Evolutionary conservation across 2,888 invertebrate species (phyloP).

Genomic region (Eupithecia inturbata): DNA sequence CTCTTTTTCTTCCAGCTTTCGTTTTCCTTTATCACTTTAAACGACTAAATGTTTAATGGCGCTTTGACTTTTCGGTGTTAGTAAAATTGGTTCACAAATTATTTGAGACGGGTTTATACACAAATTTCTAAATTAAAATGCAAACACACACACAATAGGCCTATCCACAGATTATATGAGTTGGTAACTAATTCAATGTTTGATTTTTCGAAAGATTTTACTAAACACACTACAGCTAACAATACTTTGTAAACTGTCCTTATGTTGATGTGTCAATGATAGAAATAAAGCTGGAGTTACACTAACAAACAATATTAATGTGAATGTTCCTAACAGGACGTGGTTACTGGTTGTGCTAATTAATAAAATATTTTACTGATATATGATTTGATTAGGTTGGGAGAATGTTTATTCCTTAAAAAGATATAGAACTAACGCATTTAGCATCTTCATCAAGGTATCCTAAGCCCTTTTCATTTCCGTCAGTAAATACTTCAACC

Average conservation of each 20-base stretch:
- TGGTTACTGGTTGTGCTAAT: background rate
- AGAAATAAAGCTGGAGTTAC: background rate
- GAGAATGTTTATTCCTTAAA: no score
- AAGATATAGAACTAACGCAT: background rate
- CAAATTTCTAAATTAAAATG: background rate
- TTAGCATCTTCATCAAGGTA: background rate
- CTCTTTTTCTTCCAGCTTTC: no score
- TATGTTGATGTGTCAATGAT: background rate
- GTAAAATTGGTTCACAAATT: no score
- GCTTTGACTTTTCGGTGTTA: no score
- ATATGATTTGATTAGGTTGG: background rate
- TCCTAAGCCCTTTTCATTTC: no score
- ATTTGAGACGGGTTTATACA: background rate
- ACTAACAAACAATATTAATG: background rate
- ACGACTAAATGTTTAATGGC: no score
- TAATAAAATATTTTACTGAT: background rate
- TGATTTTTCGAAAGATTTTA: background rate
- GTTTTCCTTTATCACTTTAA: no score
- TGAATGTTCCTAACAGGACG: background rate
- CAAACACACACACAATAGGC: background rate
- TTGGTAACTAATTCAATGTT: background rate
- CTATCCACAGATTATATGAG: background rate
- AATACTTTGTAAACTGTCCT: background rate
- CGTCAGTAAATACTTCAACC: no score
- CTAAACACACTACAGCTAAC: background rate